Evolutionary conservation across 2,888 invertebrate genomes (phyloP).

Genomic region (Scaptomyza flava): DNA sequence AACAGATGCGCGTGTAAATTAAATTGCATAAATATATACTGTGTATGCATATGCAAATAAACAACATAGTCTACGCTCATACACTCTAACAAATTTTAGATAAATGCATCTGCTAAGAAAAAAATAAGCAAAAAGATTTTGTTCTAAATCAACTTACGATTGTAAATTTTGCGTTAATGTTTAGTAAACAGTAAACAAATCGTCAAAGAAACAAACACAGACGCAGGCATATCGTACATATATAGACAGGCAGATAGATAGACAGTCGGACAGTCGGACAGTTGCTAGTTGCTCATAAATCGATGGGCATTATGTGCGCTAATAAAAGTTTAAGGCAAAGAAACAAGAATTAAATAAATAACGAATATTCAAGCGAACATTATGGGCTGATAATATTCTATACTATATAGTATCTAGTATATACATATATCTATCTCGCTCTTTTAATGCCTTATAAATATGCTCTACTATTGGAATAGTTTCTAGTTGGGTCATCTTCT

Average conservation of each 20-base stretch:
- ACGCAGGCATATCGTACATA: background rate
- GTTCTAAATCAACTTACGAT: conserved; percentile 65
- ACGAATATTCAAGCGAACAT: background rate
- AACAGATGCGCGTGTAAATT: conserved; percentile 55
- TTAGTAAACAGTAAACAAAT: conserved; percentile 75
- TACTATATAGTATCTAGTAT: too few relatives aligned
- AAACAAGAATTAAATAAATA: background rate
- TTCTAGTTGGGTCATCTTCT: conserved; percentile 17
- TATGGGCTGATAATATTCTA: conserved; percentile 32
- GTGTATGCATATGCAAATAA: background rate
- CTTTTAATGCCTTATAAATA: conserved; percentile 13
- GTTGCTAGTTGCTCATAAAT: conserved; percentile 68
- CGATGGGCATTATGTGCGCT: conserved; percentile 69
- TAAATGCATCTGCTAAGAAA: conserved; percentile 39
- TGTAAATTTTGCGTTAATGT: conserved; percentile 70
- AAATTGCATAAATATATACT: conserved; percentile 38
- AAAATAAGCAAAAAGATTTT: conserved; percentile 32
- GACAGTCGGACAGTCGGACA: conserved; percentile 31
- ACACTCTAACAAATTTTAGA: conserved; percentile 4
- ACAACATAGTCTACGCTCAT: background rate
- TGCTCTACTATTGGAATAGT: conserved; percentile 21
- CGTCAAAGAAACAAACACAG: conserved; percentile 38
- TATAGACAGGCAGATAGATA: background rate
- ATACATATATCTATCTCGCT: background rate
- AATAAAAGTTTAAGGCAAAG: conserved; percentile 70